Evolutionary conservation across 2,113 vertebrate genomes (phyloP).

Genomic region (Tenebrosternarchus preto): DNA sequence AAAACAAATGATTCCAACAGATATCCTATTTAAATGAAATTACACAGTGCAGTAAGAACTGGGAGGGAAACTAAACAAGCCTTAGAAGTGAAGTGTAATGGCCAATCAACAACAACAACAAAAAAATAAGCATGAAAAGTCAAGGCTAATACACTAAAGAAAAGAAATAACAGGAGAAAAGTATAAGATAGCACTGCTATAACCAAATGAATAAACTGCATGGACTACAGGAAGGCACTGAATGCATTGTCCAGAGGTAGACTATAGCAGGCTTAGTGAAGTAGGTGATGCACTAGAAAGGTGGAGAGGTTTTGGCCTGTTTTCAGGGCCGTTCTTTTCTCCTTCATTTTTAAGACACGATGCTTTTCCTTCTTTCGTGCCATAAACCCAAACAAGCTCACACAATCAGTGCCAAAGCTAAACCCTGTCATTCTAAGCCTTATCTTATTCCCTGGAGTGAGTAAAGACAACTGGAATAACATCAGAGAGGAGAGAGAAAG

Average conservation of each 20-base stretch:
- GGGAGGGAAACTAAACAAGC: background rate
- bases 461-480: constrained; percentile 42
- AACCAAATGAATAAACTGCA: background rate
- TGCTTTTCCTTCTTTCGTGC: constrained; percentile 24
- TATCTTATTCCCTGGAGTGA: constrained; percentile 49
- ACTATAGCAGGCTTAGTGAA: background rate
- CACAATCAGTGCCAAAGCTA: constrained; percentile 23
- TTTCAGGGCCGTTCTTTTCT: background rate
- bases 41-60: background rate
- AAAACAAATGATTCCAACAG: background rate
- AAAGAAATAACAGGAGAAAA: background rate
- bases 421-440: constrained; percentile 31
- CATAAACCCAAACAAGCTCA: constrained; percentile 44
- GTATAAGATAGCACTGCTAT: background rate
- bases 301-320: background rate
- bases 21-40: background rate
- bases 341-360: constrained; percentile 8
- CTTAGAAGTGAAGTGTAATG: background rate
- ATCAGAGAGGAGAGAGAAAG: too few species aligned
- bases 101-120: background rate
- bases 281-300: background rate
- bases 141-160: background rate
- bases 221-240: background rate
- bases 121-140: background rate
- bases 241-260: too few species aligned